Base-by-base conservation (phyloP, 2,888 invertebrate genomes). In the Idaea aversata region DNA sequence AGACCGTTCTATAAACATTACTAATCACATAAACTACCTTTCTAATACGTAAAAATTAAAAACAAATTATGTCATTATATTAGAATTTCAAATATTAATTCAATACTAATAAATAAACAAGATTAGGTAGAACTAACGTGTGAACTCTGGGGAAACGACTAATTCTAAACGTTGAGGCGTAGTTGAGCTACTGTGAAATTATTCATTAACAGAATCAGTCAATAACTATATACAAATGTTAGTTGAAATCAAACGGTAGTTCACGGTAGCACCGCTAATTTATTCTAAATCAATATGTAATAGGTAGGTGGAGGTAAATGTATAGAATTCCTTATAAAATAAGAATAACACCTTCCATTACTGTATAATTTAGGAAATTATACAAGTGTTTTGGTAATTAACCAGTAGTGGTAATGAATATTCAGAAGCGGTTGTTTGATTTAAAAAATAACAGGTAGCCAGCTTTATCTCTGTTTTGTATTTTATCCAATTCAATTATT, bases 251-350 rank as follows among this genome's bases (percentile, higher is more conserved):
- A 80, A 77, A 84, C 85, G 75, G 85, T 84, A 85, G 85, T 85
- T 82, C 77, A 82, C 84, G 68, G 85, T 85, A 84, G 85, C 84
- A 63, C 36, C 65, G 70, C 72, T 77, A 72, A 72, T 76, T 78
- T 75, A 72, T 70, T 70, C 70, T 68, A 64, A 62, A 66, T 25
- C 59, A 61, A 67, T 65, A 61, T 59, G 59, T 15, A 15, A 57
- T 34, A 59, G 58, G 59, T 34, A 59, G 6, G 47, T 47, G 47
- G 25, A 47, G 47, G 6, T 47, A 47, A 13, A 47, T 47, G 13
- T 47, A 47, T 47, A 3, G 47, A 47, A 47, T 47, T 47, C 47
- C 47, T 47, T 47, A 6, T 47, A 47, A 47, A 47, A 47, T 47
- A 47, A 25, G 47, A 47, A 7, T 13, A 47, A 47, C 47, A 47